phyloP scores from a whole-genome alignment of 2,113 vertebrate genomes.

The Percina caprodes region DNA sequence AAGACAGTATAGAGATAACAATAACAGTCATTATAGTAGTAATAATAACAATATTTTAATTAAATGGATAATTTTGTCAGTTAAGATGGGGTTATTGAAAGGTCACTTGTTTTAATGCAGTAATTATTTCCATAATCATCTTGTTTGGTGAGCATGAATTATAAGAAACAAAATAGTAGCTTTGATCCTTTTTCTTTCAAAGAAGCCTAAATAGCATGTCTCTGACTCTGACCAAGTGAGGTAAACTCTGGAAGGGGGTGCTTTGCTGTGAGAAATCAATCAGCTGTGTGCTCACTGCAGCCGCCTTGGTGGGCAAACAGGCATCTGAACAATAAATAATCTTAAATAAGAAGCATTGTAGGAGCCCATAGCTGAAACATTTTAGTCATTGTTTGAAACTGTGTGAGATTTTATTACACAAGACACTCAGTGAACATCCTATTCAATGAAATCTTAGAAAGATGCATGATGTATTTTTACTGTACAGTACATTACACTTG shows the following conservation, averaged over 20 bases:
- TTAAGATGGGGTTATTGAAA: background rate
- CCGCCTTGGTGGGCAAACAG: background rate
- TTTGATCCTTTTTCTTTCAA: background rate
- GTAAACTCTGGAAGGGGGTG: background rate
- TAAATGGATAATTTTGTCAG: background rate
- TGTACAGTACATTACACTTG: too few species aligned
- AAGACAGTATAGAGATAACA: too few species aligned
- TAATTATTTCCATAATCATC: background rate
- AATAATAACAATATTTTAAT: too few species aligned
- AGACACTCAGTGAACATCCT: too few species aligned
- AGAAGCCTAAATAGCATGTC: background rate
- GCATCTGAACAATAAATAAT: background rate
- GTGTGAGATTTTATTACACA: too few species aligned
- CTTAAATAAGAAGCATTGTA: too few species aligned
- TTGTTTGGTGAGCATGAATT: background rate
- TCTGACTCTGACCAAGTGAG: slow-evolving; percentile 8
- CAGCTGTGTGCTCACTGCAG: background rate
- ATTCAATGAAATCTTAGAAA: too few species aligned
- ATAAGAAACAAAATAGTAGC: background rate
- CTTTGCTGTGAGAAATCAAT: slow-evolving; percentile 4
- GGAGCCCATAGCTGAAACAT: too few species aligned
- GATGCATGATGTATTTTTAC: background rate
- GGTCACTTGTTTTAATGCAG: background rate
- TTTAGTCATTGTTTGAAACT: too few species aligned
- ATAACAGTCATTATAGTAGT: too few species aligned